These are phyloP conservation scores for Cottoperca gobio DNA, from an alignment of 2,797 vertebrate species.

Conservation along the genomic window DNA sequence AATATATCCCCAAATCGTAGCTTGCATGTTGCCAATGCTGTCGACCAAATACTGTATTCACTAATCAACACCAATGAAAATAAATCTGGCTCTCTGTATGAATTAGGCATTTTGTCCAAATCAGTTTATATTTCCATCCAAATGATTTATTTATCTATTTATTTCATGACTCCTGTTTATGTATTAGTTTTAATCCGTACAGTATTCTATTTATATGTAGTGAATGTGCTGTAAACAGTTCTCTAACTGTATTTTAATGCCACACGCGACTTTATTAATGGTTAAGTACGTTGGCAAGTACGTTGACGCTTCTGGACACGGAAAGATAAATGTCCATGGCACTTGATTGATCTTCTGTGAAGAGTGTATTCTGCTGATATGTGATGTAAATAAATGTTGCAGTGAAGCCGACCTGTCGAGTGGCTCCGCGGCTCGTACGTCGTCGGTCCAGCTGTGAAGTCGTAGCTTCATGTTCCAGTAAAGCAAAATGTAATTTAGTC, in stretches of 20 bases:
- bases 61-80: not conserved
- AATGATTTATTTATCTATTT: not conserved
- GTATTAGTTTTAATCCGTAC: slow-evolving; percentile 2
- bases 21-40: slow-evolving; percentile 31
- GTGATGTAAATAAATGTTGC: slow-evolving; percentile 75
- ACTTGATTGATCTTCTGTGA: slow-evolving; percentile 69
- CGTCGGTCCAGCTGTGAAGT: not conserved
- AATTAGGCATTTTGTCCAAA: slow-evolving; percentile 2
- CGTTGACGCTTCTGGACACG: not conserved
- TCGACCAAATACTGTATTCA: slow-evolving; percentile 35
- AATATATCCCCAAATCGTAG: not conserved
- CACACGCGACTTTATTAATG: not conserved
- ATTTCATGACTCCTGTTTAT: not conserved
- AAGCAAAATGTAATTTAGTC: not conserved
- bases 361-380: slow-evolving; percentile 71
- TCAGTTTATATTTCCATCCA: not conserved
- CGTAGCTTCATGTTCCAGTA: not conserved
- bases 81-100: not conserved
- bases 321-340: slow-evolving; percentile 9
- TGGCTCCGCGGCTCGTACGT: no score
- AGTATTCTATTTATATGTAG: slow-evolving; percentile 26
- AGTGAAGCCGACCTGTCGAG: slow-evolving; percentile 14
- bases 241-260: slow-evolving; percentile 5
- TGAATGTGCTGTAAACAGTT: slow-evolving; percentile 19
- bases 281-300: no score